phyloP scores from a whole-genome alignment of 2,888 invertebrate genomes.

The Ophion costatus region DNA sequence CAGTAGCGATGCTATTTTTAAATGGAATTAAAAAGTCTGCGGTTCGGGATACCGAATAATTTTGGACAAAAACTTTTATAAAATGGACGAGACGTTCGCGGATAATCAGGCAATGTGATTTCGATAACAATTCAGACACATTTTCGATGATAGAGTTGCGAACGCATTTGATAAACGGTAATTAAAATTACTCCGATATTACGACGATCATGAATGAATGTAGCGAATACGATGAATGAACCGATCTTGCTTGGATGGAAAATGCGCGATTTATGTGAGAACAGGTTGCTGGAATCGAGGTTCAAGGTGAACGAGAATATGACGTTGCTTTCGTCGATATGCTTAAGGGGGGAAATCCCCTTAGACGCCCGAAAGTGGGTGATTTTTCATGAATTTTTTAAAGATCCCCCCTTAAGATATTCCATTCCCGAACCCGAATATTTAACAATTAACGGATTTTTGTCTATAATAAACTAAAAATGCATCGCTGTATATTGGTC shows the following conservation, averaged over 20 bases:
- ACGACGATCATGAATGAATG: not conserved
- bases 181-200: not conserved
- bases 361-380: too few species aligned
- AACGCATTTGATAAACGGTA: constrained; percentile 2
- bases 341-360: too few species aligned
- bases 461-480: too few species aligned
- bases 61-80: not conserved
- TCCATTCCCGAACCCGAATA: too few species aligned
- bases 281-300: constrained; percentile 3
- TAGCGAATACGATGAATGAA: not conserved
- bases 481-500: too few species aligned
- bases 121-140: not conserved
- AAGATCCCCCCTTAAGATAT: too few species aligned
- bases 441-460: too few species aligned
- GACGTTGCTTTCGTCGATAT: not conserved
- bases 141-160: not conserved
- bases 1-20: not conserved
- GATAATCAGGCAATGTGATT: not conserved
- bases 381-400: too few species aligned
- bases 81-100: not conserved
- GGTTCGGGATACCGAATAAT: not conserved
- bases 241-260: not conserved
- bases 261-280: not conserved
- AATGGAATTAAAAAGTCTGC: not conserved
- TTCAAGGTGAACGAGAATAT: constrained; percentile 41